phyloP scores from a whole-genome alignment of 2,888 invertebrate species.

The Protula sp. region DNA sequence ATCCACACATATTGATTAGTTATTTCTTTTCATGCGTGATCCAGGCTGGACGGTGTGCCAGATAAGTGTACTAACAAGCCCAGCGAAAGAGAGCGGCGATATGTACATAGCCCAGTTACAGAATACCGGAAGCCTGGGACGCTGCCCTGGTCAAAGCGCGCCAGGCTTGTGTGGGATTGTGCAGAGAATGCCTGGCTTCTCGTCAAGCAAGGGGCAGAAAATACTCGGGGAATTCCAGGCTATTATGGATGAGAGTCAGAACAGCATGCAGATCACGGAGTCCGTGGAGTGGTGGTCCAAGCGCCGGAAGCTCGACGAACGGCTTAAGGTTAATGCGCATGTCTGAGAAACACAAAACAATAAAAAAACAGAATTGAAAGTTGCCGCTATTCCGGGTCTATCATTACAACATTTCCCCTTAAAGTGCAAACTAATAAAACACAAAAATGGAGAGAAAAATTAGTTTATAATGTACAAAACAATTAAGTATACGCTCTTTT shows the following conservation, averaged over 20 bases:
- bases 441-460: too few species aligned
- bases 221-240: conserved; percentile 29
- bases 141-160: too few species aligned
- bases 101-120: conserved; percentile 2
- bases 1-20: too few species aligned
- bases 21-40: background rate
- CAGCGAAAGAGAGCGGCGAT: background rate
- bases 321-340: conserved; percentile 34
- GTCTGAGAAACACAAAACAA: too few species aligned
- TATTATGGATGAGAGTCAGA: conserved; percentile 27
- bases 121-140: too few species aligned
- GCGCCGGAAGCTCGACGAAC: conserved; percentile 27
- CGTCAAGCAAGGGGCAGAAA: conserved; percentile 25
- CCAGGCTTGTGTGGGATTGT: background rate
- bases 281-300: conserved; percentile 38
- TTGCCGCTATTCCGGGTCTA: too few species aligned
- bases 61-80: background rate
- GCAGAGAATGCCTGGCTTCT: conserved; percentile 1
- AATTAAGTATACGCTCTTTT: too few species aligned
- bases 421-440: too few species aligned
- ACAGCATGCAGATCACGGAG: conserved; percentile 27
- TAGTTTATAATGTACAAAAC: too few species aligned
- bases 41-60: conserved; percentile 9
- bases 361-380: too few species aligned
- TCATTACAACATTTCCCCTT: too few species aligned